Evolutionary conservation across 2,113 vertebrate species (phyloP), one percentile per base, ranked within the genome.

Genomic region (Plecturocebus donacophilus): DNA sequence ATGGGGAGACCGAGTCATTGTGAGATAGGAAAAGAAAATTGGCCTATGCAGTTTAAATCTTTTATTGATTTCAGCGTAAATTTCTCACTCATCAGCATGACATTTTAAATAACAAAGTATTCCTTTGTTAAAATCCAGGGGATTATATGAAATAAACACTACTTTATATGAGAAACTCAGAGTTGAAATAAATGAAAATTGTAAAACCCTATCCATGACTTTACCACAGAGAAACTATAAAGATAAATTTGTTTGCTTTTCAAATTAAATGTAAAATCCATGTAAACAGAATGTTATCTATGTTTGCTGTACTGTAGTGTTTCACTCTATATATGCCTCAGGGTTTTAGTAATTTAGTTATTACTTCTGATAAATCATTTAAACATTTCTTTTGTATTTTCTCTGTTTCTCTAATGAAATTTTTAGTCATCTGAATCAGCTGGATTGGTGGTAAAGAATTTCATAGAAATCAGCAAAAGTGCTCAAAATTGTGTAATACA

Each of bases 281-380:
- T 79, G 20, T 71, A 93, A 89, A 47, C 21, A 95, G 27, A 71
- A 38, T 85, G 32, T 52, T 87, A 49, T 71, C 35, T 87, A 6
- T 73, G 17, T 56, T 94, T 91, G 35, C 30, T 90, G 38, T 89
- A 38, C 64, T 88, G 42, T 45, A 49, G 52, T 38, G 35, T 66
- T 58, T 49, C 45, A 81, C 8, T 56, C 32, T 64, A 75, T 73
- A 32, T 30, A 90, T 80, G 45, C n/a, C 17, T 92, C 35, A 66
- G 17, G 68, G 95, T 77, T 92, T 95, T 27, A 68, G 10, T 80
- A 85, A 87, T 95, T 96, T 77, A 49, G 20, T 87, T 61, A 45
- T 84, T 96, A 75, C 79, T 66, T 66, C 64, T 87, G 76, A 30
- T 58, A 87, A 79, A 61, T 17, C 13, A 85, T 68, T 80, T 90